These are phyloP conservation scores for Phocoena phocoena DNA, from an alignment of 2,113 vertebrate species.

Conservation along the genomic window DNA sequence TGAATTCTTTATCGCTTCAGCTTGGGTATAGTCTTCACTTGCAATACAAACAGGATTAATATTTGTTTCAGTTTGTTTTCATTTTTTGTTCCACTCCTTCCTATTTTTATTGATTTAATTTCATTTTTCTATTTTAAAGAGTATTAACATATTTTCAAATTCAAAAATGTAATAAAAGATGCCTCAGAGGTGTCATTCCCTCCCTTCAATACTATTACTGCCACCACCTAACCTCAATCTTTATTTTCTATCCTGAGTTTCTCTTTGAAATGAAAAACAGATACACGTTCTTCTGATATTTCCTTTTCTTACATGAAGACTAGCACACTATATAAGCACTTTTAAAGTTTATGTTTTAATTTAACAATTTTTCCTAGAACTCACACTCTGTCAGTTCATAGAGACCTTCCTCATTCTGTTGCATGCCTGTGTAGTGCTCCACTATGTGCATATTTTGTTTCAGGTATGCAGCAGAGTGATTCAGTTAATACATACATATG, in stretches of 20 bases:
- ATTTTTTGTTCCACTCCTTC: neutral
- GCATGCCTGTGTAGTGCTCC: neutral
- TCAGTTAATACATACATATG: neutral
- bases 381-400: neutral
- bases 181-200: neutral
- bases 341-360: neutral
- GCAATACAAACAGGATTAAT: neutral
- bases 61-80: neutral
- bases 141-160: neutral
- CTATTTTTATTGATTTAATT: neutral
- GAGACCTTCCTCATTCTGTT: neutral
- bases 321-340: neutral
- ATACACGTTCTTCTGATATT: neutral
- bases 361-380: neutral
- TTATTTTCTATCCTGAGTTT: neutral
- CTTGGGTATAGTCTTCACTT: neutral
- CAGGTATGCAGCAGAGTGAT: too few species aligned
- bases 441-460: too few species aligned
- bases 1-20: neutral
- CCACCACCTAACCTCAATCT: neutral
- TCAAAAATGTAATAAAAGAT: neutral
- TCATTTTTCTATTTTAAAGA: neutral
- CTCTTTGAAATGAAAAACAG: neutral
- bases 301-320: neutral
- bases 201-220: neutral